Conservation (phyloP, 1,140 invertebrate species). For the Globodera rostochiensis region DNA sequence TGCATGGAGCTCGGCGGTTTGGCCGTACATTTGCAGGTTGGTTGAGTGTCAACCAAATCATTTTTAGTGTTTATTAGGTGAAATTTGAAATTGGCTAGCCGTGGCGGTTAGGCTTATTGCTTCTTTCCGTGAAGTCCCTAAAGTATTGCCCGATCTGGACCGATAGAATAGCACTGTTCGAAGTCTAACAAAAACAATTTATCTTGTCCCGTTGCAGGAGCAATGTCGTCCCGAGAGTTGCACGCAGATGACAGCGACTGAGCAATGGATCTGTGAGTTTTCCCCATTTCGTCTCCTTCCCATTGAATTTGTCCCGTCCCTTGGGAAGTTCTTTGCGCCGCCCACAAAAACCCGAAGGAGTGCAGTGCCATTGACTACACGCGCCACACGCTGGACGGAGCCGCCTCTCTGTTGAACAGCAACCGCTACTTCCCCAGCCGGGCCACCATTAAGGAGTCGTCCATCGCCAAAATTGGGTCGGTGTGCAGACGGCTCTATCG, state of each 20-base stretch:
- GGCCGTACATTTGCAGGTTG: conserved; percentile 78
- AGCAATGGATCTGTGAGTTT: conserved; percentile 78
- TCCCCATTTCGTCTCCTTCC: too few relatives aligned
- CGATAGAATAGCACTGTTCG: too few relatives aligned
- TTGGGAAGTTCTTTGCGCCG: conserved; percentile 79
- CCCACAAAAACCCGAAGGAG: conserved; percentile 99
- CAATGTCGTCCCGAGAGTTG: conserved; percentile 95
- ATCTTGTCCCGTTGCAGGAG: conserved; percentile 73
- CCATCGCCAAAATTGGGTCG: conserved; percentile 94
- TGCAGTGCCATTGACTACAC: conserved; percentile 99
- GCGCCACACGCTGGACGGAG: conserved; percentile 96
- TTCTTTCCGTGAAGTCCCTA: too few relatives aligned
- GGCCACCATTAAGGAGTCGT: conserved; percentile 97
- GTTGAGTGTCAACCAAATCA: conserved; percentile 19
- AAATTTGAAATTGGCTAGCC: background rate
- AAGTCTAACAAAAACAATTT: too few relatives aligned
- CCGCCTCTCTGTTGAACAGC: conserved; percentile 94
- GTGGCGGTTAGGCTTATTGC: too few relatives aligned
- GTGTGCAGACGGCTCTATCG: conserved; percentile 96
- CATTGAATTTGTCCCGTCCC: too few relatives aligned
- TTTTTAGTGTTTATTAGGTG: conserved; percentile 2
- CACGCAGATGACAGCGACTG: conserved; percentile 99
- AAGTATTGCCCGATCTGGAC: too few relatives aligned
- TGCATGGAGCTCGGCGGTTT: conserved; percentile 87
- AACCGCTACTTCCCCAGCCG: conserved; percentile 99